A percentile compares a stretch with the other conserved stretches of the same genome.
Conservation (phyloP, 2,797 vertebrate species). For the Enteromius viviparus region DNA sequence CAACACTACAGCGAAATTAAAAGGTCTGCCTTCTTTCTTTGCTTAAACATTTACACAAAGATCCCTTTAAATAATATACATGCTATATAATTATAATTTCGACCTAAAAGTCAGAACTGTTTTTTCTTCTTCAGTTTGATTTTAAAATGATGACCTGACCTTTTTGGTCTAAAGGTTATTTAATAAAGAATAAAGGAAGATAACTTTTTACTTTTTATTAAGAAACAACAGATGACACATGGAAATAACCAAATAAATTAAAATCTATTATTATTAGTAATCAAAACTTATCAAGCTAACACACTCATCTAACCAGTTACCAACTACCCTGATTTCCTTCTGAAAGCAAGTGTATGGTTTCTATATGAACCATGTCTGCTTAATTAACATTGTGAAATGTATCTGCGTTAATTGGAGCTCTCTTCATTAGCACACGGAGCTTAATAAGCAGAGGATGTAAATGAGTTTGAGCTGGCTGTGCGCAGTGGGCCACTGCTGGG, state of each 20-base stretch:
- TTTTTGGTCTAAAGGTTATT: not conserved
- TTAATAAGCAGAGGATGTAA: conserved; percentile 50
- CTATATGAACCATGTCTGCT: not conserved
- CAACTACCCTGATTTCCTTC: not conserved
- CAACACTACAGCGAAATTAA: too few relatives aligned
- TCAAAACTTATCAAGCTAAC: not conserved
- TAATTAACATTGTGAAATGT: conserved; percentile 21
- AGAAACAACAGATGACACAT: not conserved
- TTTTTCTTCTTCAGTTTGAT: not conserved
- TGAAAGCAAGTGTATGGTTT: not conserved
- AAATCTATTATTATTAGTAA: not conserved
- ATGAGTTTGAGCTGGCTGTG: conserved; percentile 34
- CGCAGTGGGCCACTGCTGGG: conserved; percentile 22
- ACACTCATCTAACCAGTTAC: not conserved
- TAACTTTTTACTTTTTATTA: not conserved
- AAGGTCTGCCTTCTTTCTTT: too few relatives aligned
- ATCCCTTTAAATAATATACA: not conserved
- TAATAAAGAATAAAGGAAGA: not conserved
- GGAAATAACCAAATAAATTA: not conserved
- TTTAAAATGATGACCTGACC: not conserved
- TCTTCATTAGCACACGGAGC: conserved; percentile 49
- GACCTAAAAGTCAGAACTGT: not conserved
- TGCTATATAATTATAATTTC: not conserved
- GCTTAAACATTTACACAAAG: too few relatives aligned
- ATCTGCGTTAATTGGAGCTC: conserved; percentile 42